Evolutionary conservation across 1,140 invertebrate species (phyloP).

Genomic region (Pissodes strobi): DNA sequence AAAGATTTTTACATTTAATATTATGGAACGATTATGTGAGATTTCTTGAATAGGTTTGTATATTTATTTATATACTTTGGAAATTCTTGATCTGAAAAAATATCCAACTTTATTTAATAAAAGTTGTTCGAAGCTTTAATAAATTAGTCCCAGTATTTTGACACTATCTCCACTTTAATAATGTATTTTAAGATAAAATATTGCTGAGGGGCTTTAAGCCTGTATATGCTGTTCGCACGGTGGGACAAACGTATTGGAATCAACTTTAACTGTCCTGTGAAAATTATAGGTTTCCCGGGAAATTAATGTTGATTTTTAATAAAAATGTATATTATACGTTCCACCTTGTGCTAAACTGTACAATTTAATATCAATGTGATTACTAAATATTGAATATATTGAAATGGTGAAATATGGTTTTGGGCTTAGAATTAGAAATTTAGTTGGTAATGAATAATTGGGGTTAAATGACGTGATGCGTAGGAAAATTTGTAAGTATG

Average conservation of each 20-base stretch:
- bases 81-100: neutral
- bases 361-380: constrained; percentile 8
- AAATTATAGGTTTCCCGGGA: no score
- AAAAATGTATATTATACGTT: neutral
- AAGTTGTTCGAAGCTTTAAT: constrained; percentile 3
- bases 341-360: constrained; percentile 5
- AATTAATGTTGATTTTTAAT: no score
- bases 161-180: neutral
- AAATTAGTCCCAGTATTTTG: neutral
- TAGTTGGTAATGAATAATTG: neutral
- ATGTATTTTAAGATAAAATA: constrained; percentile 20
- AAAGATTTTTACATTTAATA: no score
- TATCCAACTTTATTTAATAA: neutral
- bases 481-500: neutral
- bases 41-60: no score
- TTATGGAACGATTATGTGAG: no score
- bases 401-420: constrained; percentile 5
- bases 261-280: no score
- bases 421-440: constrained; percentile 3
- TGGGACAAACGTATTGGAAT: no score
- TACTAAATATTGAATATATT: neutral
- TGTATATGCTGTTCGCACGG: constrained; percentile 2
- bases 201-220: constrained; percentile 49
- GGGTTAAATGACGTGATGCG: neutral
- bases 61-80: no score